A percentile compares a stretch with the other conserved stretches of the same genome.
phyloP scores from a whole-genome alignment of 1,140 invertebrate genomes.

The Neodiprion pinetum region DNA sequence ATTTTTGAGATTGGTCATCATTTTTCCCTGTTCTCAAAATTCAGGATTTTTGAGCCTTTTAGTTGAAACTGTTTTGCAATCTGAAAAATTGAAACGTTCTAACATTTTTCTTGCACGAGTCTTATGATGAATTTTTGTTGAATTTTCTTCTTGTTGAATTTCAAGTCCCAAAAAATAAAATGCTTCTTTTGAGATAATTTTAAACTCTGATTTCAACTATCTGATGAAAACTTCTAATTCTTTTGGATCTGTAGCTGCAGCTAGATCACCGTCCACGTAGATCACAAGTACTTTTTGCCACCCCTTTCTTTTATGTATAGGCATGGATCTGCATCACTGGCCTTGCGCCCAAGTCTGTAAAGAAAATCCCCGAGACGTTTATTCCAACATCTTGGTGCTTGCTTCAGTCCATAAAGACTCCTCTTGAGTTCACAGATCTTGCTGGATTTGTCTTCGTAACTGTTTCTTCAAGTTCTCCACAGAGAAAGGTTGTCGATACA shows the following conservation, averaged over 20 bases:
- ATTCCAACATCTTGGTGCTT: conserved; percentile 55
- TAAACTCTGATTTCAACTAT: conserved; percentile 39
- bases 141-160: conserved; percentile 29
- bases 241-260: conserved; percentile 37
- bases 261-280: conserved; percentile 55
- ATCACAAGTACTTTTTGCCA: conserved; percentile 39
- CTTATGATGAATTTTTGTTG: conserved; percentile 44
- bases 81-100: conserved; percentile 42
- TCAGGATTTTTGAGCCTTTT: conserved; percentile 39
- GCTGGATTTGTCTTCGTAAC: conserved; percentile 38
- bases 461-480: conserved; percentile 47
- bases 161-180: conserved; percentile 43
- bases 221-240: conserved; percentile 32
- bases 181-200: conserved; percentile 34
- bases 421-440: conserved; percentile 45
- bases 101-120: conserved; percentile 47
- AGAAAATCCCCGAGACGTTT: conserved; percentile 39
- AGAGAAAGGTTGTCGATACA: conserved; percentile 51
- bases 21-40: conserved; percentile 34
- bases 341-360: conserved; percentile 42
- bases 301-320: conserved; percentile 36
- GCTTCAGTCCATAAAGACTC: conserved; percentile 57
- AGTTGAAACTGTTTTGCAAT: conserved; percentile 48
- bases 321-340: conserved; percentile 46
- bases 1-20: conserved; percentile 30